phyloP scores from a whole-genome alignment of 2,113 vertebrate species.

The Perognathus longimembris region DNA sequence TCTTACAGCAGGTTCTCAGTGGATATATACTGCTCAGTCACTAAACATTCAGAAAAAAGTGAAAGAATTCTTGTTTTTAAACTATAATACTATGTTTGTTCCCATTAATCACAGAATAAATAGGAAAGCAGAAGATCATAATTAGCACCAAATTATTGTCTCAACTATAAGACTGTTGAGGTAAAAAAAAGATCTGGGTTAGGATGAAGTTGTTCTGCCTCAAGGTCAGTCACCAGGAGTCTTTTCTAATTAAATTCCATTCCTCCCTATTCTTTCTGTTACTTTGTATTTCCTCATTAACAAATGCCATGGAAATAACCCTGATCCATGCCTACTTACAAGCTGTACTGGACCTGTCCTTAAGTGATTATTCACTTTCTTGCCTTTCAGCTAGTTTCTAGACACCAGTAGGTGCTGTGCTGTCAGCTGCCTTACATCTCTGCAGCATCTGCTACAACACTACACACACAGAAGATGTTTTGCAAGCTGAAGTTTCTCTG shows the following conservation, averaged over 20 bases:
- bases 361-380: neutral
- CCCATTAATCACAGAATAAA: constrained; percentile 18
- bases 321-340: neutral
- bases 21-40: neutral
- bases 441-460: neutral
- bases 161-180: neutral
- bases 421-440: neutral
- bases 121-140: neutral
- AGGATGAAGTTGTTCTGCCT: constrained; percentile 10
- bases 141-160: neutral
- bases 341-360: neutral
- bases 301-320: neutral
- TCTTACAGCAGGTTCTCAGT: constrained; percentile 31
- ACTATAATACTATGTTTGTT: neutral
- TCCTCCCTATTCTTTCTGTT: neutral
- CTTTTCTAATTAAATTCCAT: neutral
- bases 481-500: neutral
- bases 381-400: neutral
- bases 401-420: neutral
- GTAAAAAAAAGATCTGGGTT: neutral
- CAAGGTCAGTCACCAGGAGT: neutral
- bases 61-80: constrained; percentile 10
- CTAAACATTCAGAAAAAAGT: neutral
- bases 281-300: neutral
- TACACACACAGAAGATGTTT: neutral